A percentile compares a stretch with the other conserved stretches of the same genome.
Conservation (phyloP, 2,888 invertebrate genomes). For the Drosophila formosana region DNA sequence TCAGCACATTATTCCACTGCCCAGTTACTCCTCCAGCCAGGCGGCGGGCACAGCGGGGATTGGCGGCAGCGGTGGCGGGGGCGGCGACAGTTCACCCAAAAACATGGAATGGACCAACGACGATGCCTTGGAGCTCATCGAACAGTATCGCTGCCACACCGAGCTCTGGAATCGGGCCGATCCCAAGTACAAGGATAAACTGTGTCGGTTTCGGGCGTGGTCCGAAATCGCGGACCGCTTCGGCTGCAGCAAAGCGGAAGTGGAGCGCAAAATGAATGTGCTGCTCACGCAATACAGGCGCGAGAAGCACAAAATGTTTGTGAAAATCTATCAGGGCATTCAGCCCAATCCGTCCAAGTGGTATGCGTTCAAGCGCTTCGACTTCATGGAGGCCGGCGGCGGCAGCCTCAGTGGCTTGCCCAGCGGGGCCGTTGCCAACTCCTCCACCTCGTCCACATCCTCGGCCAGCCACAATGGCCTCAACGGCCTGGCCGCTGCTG, state of each 20-base stretch:
- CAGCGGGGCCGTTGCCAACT: conserved; percentile 36
- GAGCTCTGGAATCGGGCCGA: conserved; percentile 84
- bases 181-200: conserved; percentile 84
- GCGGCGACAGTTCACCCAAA: conserved; percentile 61
- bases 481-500: conserved; percentile 74
- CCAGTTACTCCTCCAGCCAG: conserved; percentile 37
- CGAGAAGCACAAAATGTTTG: conserved; percentile 84
- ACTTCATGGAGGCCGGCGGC: conserved; percentile 83
- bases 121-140: conserved; percentile 84
- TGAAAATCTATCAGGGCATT: conserved; percentile 84
- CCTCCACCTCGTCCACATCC: conserved; percentile 31
- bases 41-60: conserved; percentile 21
- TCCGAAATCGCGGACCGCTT: conserved; percentile 84
- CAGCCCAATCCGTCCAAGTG: conserved; percentile 84
- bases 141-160: conserved; percentile 84
- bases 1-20: conserved; percentile 61
- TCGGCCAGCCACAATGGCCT: conserved; percentile 63
- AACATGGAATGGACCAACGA: conserved; percentile 85
- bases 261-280: conserved; percentile 85
- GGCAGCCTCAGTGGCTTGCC: conserved; percentile 68
- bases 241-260: conserved; percentile 84
- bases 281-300: conserved; percentile 84
- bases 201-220: conserved; percentile 84
- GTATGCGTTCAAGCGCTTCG: conserved; percentile 84
- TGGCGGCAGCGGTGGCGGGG: conserved; percentile 31